Evolutionary conservation across 1,140 invertebrate species (phyloP).

Genomic region (Drosophila melanica): DNA sequence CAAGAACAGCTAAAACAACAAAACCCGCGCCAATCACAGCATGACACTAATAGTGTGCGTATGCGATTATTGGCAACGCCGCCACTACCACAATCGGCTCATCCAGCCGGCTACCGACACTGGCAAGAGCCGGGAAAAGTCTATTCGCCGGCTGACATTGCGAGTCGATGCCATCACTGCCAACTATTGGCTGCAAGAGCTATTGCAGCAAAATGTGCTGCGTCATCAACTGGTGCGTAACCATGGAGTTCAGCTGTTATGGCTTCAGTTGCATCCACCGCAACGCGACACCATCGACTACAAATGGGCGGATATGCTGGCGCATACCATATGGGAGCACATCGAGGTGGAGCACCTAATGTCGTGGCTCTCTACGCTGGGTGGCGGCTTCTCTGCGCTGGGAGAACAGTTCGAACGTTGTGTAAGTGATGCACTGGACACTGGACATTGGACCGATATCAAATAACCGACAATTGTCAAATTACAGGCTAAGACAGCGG

Average conservation of each 20-base stretch:
- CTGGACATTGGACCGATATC: too few species aligned
- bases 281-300: conserved; percentile 88
- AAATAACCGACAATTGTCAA: neutral
- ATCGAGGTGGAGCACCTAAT: conserved; percentile 93
- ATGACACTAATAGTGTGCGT: conserved; percentile 59
- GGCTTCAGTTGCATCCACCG: conserved; percentile 84
- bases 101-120: conserved; percentile 5
- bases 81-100: conserved; percentile 47
- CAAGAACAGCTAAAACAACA: neutral
- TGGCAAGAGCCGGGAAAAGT: neutral
- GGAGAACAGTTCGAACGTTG: conserved; percentile 93
- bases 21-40: neutral
- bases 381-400: conserved; percentile 96
- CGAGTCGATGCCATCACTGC: conserved; percentile 65
- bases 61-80: conserved; percentile 62
- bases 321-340: conserved; percentile 86
- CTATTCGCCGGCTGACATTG: conserved; percentile 44
- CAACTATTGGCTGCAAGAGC: conserved; percentile 67
- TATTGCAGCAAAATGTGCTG: conserved; percentile 48
- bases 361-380: conserved; percentile 98
- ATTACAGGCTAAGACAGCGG: conserved; percentile 92
- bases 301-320: conserved; percentile 85
- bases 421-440: conserved; percentile 86
- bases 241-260: conserved; percentile 58
- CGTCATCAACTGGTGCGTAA: conserved; percentile 10